Evolutionary conservation across 2,113 vertebrate species (phyloP), one percentile per base, ranked within the genome.

Genomic region (Larimichthys polyactis): DNA sequence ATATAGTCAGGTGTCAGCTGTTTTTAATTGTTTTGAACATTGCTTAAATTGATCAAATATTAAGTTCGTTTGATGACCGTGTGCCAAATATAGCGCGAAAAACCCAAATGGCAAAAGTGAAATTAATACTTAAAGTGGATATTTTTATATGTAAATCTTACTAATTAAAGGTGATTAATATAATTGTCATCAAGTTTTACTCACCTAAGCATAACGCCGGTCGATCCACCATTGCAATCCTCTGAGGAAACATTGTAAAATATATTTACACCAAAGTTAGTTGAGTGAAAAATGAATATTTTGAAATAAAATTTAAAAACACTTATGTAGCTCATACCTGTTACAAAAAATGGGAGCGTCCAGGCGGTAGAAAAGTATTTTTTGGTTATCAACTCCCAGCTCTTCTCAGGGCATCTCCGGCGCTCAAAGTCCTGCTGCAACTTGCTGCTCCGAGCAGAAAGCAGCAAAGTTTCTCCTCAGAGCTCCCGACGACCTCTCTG

Each of bases 371-470:
- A 19, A n/a, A 69, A 54, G 68, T 64, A 5, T 51, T 72, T 49
- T 49, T 49, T 54, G 20, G 29, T 54, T 16, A 0, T 65, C 29
- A 54, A 19, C 32, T 81, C 48, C 1, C 46, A 19, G 44, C 0
- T 79, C 68, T 11, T 60, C 73, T 90, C 84, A 72, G 68, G 86
- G 76, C 92, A 93, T 93, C 89, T 89, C 78, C 62, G 24, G 59
- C 27, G 57, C 44, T 36, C 51, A 32, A 3, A 59, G 63, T 83
- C 58, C 74, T 29, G 6, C 59, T 75, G 76, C 64, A 81, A 82
- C 68, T 85, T 90, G 55, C 74, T 82, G 78, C 77, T 36, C 52
- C n/a, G 59, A 40, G 54, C 83, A 20, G 9, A 59, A 32, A 83
- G 79, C 46, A 60, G 65, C 62, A 70, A 84, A 90, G 79, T 90